phyloP scores from a whole-genome alignment of 2,797 vertebrate genomes.

The Diglossa cyanea region DNA sequence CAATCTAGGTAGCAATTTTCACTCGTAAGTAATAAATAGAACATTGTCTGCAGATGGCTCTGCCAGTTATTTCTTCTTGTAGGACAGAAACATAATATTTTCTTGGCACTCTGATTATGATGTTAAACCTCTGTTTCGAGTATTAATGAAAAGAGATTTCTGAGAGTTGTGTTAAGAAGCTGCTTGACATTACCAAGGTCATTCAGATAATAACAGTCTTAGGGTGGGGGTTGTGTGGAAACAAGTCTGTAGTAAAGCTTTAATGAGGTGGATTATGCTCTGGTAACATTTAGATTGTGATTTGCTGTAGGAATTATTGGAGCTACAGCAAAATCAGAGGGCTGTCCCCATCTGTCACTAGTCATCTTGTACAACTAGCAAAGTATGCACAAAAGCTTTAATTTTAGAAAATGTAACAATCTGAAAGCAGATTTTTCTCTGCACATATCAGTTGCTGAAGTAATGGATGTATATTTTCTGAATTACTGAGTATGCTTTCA shows the following conservation, averaged over 20 bases:
- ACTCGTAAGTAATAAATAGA: neutral
- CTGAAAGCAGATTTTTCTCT: neutral
- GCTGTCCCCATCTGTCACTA: neutral
- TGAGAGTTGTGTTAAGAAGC: conserved; percentile 2
- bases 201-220: neutral
- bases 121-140: neutral
- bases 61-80: neutral
- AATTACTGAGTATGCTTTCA: neutral
- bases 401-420: neutral
- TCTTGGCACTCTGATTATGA: neutral
- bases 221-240: neutral
- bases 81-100: neutral
- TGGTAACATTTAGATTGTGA: neutral
- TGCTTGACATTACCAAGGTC: neutral
- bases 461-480: neutral
- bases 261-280: conserved; percentile 1
- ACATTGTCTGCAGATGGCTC: neutral
- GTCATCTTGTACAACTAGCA: neutral
- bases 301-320: neutral
- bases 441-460: neutral
- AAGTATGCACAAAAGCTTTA: neutral
- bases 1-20: neutral
- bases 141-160: neutral
- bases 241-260: neutral
- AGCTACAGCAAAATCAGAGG: neutral